These are phyloP conservation scores for Druon quercuslanigerum DNA, from an alignment of 1,140 invertebrate genomes.

Conservation along the genomic window DNA sequence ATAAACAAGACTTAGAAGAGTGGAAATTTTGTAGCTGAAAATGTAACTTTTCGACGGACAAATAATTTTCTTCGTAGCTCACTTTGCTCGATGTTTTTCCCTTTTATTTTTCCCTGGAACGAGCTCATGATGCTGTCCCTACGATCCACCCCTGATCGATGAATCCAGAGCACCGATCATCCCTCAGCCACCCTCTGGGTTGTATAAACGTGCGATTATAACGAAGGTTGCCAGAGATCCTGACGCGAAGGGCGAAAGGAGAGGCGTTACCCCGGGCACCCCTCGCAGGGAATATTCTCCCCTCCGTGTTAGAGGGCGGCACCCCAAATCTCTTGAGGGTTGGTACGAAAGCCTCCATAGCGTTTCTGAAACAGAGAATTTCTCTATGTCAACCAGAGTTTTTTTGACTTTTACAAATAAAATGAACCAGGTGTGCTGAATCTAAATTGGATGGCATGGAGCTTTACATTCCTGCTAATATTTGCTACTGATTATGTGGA, in stretches of 20 bases:
- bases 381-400: constrained; percentile 17
- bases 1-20: not conserved
- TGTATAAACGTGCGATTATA: constrained; percentile 32
- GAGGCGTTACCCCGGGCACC: constrained; percentile 31
- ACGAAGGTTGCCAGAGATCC: constrained; percentile 33
- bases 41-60: not conserved
- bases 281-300: constrained; percentile 25
- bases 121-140: constrained; percentile 2
- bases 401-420: constrained; percentile 24
- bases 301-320: constrained; percentile 30
- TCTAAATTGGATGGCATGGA: not conserved
- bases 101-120: not conserved
- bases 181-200: constrained; percentile 8
- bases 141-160: constrained; percentile 22
- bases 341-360: constrained; percentile 9
- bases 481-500: not conserved
- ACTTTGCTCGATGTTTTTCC: not conserved
- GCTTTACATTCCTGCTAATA: not conserved
- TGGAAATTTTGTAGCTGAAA: not conserved
- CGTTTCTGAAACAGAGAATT: constrained; percentile 35
- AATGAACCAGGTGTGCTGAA: constrained; percentile 3
- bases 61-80: not conserved
- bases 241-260: constrained; percentile 22
- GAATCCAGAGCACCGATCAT: constrained; percentile 24
- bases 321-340: constrained; percentile 28